Evolutionary conservation across 2,113 vertebrate species (phyloP).

Genomic region (Proterorhinus semilunaris): DNA sequence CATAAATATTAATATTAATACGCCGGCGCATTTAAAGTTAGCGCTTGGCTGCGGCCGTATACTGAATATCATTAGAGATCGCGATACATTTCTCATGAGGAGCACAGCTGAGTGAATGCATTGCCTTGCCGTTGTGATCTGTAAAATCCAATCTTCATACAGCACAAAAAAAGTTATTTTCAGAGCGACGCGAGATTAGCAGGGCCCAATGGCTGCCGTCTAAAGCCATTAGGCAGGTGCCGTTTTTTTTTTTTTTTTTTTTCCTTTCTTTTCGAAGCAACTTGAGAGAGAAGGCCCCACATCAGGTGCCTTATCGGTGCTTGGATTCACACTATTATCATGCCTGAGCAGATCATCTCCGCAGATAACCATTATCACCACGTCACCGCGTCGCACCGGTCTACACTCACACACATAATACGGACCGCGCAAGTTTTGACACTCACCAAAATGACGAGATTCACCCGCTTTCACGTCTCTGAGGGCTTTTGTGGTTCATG

Average conservation of each 20-base stretch:
- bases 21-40: slow-evolving; percentile 80
- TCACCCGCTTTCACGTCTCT: slow-evolving; percentile 55
- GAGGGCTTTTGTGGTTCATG: slow-evolving; percentile 49
- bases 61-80: slow-evolving; percentile 86
- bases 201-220: slow-evolving; percentile 77
- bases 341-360: slow-evolving; percentile 74
- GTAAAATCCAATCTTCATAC: slow-evolving; percentile 85
- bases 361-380: slow-evolving; percentile 76
- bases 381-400: slow-evolving; percentile 65
- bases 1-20: slow-evolving; percentile 89
- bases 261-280: slow-evolving; percentile 25
- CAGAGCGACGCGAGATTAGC: slow-evolving; percentile 78
- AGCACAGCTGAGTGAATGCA: slow-evolving; percentile 82
- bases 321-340: slow-evolving; percentile 75
- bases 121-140: slow-evolving; percentile 81
- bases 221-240: slow-evolving; percentile 77
- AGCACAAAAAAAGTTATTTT: slow-evolving; percentile 80
- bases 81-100: slow-evolving; percentile 83
- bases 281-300: slow-evolving; percentile 65
- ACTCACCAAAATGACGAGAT: slow-evolving; percentile 60
- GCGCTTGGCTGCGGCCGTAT: slow-evolving; percentile 82
- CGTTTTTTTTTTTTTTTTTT: slow-evolving; percentile 39
- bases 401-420: slow-evolving; percentile 72
- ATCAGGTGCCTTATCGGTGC: slow-evolving; percentile 67
- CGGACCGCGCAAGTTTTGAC: slow-evolving; percentile 67